Conservation (phyloP, 64 coral and sea anemone species). For the Astreopora myriophthalma region DNA sequence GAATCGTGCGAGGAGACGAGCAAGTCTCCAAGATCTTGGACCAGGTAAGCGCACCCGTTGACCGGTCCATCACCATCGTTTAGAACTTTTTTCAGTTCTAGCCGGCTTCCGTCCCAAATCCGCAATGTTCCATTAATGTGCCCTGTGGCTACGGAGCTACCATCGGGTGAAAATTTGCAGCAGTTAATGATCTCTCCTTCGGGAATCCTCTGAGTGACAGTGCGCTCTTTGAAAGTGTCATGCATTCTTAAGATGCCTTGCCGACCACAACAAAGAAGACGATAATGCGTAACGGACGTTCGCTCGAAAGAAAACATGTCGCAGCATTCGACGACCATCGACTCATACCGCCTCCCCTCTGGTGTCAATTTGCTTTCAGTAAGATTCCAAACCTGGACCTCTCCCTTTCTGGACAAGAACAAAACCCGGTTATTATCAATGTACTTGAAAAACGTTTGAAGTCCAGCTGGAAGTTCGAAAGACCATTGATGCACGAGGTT, state of each 20-base stretch:
- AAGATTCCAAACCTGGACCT: constrained; percentile 50
- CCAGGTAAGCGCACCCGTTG: constrained; percentile 50
- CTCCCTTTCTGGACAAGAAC: constrained; percentile 47
- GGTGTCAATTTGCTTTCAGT: not conserved
- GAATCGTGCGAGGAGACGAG: constrained; percentile 12
- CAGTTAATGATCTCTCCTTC: constrained; percentile 2
- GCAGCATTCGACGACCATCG: constrained; percentile 23
- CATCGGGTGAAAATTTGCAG: constrained; percentile 70
- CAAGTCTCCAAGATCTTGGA: constrained; percentile 27
- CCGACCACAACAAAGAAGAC: constrained; percentile 56
- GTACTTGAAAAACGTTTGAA: constrained; percentile 46
- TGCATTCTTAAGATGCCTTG: constrained; percentile 20
- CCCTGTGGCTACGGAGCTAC: constrained; percentile 30
- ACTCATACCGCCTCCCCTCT: not conserved
- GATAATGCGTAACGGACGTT: not conserved
- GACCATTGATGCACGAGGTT: constrained; percentile 17
- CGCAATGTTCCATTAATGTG: constrained; percentile 35
- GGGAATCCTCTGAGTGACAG: not conserved
- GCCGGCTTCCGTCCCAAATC: constrained; percentile 43
- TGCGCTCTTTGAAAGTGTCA: not conserved
- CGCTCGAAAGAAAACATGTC: constrained; percentile 27
- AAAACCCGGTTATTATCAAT: constrained; percentile 37
- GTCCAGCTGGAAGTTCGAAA: constrained; percentile 8
- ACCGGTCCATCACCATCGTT: not conserved
- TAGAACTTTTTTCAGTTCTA: not conserved